A percentile compares a stretch with the other conserved stretches of the same genome.
phyloP scores from a whole-genome alignment of 2,113 vertebrate genomes.

The Butorides virescens region DNA sequence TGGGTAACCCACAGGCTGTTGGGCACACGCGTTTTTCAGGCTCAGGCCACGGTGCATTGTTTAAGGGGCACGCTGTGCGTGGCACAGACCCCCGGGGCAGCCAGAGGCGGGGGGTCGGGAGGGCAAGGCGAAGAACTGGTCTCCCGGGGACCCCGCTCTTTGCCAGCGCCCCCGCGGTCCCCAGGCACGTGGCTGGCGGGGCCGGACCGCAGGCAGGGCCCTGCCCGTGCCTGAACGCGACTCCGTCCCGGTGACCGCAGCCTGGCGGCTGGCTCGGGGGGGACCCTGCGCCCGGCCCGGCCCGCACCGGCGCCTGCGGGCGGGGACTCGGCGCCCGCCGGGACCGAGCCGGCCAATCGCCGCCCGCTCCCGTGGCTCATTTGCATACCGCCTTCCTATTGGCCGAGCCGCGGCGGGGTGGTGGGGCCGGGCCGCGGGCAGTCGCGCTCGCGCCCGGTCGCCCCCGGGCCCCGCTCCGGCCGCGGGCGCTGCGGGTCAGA shows the following conservation, averaged over 20 bases:
- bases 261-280: not conserved
- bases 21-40: not conserved
- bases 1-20: no score
- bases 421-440: not conserved
- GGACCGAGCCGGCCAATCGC: not conserved
- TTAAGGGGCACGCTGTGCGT: fast-evolving
- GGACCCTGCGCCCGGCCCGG: not conserved
- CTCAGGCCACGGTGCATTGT: fast-evolving
- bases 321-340: not conserved
- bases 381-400: not conserved
- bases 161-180: not conserved
- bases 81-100: not conserved
- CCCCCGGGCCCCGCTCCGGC: no score
- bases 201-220: not conserved
- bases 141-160: not conserved
- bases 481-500: not conserved
- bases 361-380: fast-evolving
- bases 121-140: not conserved
- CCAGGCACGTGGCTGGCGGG: not conserved
- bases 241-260: not conserved
- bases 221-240: no score
- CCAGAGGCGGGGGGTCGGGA: not conserved
- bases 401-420: not conserved
- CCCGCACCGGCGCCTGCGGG: not conserved
- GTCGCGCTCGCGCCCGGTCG: no score